Evolutionary conservation across 1,140 invertebrate species (phyloP).

Genomic region (Agraylea sexmaculata): DNA sequence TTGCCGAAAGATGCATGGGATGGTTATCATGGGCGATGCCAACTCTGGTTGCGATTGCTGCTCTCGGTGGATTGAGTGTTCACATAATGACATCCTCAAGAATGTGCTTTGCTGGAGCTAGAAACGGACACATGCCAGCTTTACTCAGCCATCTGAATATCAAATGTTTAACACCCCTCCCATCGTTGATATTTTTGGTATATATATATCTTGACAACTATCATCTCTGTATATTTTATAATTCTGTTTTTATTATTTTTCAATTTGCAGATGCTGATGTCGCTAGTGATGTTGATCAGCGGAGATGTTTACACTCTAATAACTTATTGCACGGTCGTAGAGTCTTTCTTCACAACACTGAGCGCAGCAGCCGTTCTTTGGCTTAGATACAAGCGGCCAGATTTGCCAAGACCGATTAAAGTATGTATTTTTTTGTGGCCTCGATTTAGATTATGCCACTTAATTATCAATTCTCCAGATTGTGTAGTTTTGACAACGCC

Average conservation of each 20-base stretch:
- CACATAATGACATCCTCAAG: slow-evolving; percentile 83
- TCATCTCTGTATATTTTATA: slow-evolving; percentile 11
- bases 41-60: slow-evolving; percentile 72
- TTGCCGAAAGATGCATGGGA: slow-evolving; percentile 63
- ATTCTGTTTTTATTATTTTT: slow-evolving; percentile 5
- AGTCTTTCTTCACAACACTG: slow-evolving; percentile 81
- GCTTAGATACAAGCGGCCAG: slow-evolving; percentile 69
- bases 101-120: slow-evolving; percentile 83
- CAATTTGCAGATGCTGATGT: slow-evolving; percentile 64
- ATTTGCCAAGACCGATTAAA: slow-evolving; percentile 77
- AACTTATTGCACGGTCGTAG: slow-evolving; percentile 89
- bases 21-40: slow-evolving; percentile 69
- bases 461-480: too few relatives aligned
- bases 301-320: slow-evolving; percentile 82
- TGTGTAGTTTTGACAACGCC: too few relatives aligned
- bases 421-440: too few relatives aligned
- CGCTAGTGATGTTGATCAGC: slow-evolving; percentile 73
- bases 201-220: slow-evolving; percentile 25
- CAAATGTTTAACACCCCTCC: slow-evolving; percentile 68
- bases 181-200: slow-evolving; percentile 77
- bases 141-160: slow-evolving; percentile 77
- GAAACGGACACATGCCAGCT: slow-evolving; percentile 79
- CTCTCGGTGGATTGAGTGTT: slow-evolving; percentile 76
- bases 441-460: too few relatives aligned
- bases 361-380: slow-evolving; percentile 82